Evolutionary conservation across 2,888 invertebrate genomes (phyloP), one percentile per base, ranked within the genome.

Genomic region (Ormia ochracea): DNA sequence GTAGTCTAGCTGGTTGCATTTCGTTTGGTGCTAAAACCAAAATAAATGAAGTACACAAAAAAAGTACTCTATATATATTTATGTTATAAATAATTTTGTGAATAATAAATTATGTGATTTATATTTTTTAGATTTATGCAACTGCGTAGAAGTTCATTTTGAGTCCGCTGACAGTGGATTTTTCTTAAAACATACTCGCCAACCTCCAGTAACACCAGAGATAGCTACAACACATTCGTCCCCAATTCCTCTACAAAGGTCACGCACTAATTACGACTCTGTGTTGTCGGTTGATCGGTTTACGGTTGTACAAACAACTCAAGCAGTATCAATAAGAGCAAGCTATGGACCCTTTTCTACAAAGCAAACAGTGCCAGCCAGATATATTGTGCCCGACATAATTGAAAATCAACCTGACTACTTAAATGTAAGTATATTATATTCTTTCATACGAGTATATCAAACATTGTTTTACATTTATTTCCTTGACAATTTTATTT

Each of bases 311-410:
- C 96, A 97, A 89, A 96, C 96, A 41, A 95, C 96, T 54, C 95
- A 96, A 83, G 96, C 97, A 23, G 96, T 96, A 33, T 96, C 96
- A 23, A 95, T 98, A 45, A 92, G 97, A 78, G 97, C 97, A 58
- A 96, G 95, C 43, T 97, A 97, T 88, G 98, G 98, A 4, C 98
- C 98, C 6, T 98, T 98, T 90, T 96, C 96, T 84, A 97, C 97
- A 68, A 97, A 97, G 87, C 97, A 98, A 90, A 97, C 97, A 0
- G 96, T 98, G 41, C 96, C 97, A 41, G 96, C 96, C 1, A 92
- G 90, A 56, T 96, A 96, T 87, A 94, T 96, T 78, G 96, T 96
- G 59, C 96, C 96, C 5, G 96, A 96, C 89, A 94, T 94, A 0
- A 90, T 95, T 79, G 95, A 95, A 85, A 92, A 92, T 31, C 87